Conservation (phyloP, 2,113 vertebrate species). For the Neogobius melanostomus region DNA sequence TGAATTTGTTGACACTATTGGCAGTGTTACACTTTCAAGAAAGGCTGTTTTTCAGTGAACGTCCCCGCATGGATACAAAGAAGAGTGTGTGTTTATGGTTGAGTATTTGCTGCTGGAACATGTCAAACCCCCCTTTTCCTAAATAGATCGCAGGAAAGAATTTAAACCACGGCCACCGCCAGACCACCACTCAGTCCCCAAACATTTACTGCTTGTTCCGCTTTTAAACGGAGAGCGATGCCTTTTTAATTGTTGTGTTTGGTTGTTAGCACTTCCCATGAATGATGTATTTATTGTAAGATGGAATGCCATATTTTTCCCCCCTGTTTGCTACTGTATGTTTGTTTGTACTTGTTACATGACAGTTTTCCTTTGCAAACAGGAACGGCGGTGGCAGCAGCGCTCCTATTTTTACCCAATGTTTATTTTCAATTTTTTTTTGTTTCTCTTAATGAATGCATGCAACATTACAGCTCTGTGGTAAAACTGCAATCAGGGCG, state of each 20-base stretch:
- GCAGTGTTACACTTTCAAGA: no score
- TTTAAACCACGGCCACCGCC: conserved; percentile 20
- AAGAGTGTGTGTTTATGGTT: conserved; percentile 4
- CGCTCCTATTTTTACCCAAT: conserved; percentile 30
- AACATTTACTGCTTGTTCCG: conserved; percentile 23
- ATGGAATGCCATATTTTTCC: conserved; percentile 19
- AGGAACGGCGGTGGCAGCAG: neutral
- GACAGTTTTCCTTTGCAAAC: conserved; percentile 8
- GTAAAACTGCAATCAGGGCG: conserved; percentile 51
- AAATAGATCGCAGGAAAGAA: conserved; percentile 29
- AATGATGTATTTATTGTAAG: conserved; percentile 36
- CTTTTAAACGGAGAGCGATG: conserved; percentile 9
- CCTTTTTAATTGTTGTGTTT: conserved; percentile 47
- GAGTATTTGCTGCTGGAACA: conserved; percentile 51
- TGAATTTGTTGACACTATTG: no score
- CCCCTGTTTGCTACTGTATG: conserved; percentile 9
- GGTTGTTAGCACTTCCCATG: conserved; percentile 24
- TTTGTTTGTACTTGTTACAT: conserved; percentile 34
- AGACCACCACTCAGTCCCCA: conserved; percentile 16
- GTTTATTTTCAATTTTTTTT: conserved; percentile 41
- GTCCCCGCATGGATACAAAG: neutral
- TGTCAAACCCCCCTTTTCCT: conserved; percentile 33
- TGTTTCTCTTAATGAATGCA: conserved; percentile 40
- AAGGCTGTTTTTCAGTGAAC: neutral
- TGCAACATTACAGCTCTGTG: conserved; percentile 29